phyloP scores from a whole-genome alignment of 2,797 vertebrate genomes.

The Xenops minutus region DNA sequence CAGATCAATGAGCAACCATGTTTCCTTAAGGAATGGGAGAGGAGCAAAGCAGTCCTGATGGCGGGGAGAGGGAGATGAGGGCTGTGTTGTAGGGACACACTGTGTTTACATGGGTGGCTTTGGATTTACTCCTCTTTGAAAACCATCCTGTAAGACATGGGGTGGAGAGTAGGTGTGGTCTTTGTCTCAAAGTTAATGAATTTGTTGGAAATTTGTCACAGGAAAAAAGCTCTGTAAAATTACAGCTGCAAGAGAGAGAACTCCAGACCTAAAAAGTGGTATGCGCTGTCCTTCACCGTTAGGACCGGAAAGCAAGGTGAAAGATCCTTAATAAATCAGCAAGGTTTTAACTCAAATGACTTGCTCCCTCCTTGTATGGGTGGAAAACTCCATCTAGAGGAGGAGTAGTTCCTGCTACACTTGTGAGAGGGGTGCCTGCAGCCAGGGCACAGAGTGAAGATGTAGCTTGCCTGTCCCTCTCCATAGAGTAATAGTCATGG shows the following conservation, averaged over 20 bases:
- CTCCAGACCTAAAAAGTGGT: slow-evolving; percentile 14
- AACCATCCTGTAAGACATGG: neutral
- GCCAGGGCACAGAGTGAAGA: neutral
- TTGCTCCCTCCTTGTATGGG: neutral
- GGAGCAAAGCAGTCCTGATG: neutral
- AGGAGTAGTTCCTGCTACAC: neutral
- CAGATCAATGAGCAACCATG: neutral
- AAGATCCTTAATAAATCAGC: slow-evolving; percentile 9
- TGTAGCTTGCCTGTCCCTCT: neutral
- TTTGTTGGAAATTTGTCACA: slow-evolving; percentile 58
- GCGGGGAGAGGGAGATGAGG: neutral
- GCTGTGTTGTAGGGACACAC: neutral
- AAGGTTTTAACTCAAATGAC: neutral
- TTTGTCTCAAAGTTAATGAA: slow-evolving; percentile 27
- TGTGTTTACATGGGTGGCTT: neutral
- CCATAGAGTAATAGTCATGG: fast-evolving
- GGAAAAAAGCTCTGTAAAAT: slow-evolving; percentile 67
- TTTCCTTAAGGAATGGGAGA: neutral
- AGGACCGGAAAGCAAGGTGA: slow-evolving; percentile 68
- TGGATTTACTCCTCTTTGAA: neutral
- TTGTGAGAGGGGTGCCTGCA: neutral
- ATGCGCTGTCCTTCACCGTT: neutral
- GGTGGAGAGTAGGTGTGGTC: neutral
- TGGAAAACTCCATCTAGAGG: neutral
- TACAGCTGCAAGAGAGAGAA: slow-evolving; percentile 63